These are phyloP conservation scores for Prolemur simus DNA, from an alignment of 2,113 vertebrate genomes.

Conservation along the genomic window DNA sequence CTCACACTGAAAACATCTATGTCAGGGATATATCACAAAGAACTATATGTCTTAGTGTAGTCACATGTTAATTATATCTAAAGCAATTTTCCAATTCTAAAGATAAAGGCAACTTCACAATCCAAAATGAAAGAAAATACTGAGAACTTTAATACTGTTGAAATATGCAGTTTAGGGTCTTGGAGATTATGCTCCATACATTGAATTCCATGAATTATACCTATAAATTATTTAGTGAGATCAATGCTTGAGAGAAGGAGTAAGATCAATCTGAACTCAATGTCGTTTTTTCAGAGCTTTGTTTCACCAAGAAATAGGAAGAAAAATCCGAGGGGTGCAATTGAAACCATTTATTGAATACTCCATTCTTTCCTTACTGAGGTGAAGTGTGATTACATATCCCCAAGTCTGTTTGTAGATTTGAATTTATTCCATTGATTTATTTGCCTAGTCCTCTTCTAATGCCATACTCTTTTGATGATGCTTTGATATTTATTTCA, in stretches of 20 bases:
- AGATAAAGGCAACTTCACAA: background rate
- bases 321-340: background rate
- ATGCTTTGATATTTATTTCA: conserved; percentile 39
- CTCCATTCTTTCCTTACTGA: background rate
- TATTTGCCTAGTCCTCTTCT: background rate
- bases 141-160: background rate
- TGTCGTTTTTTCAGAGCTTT: background rate
- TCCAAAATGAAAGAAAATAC: background rate
- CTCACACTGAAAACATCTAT: background rate
- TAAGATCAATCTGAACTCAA: background rate
- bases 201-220: background rate
- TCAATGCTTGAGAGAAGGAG: background rate
- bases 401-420: background rate
- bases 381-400: background rate
- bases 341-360: background rate
- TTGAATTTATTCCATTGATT: conserved; percentile 15
- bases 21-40: background rate
- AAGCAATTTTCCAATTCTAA: background rate
- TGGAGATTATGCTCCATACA: background rate
- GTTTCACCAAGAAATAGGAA: background rate
- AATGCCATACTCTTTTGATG: background rate
- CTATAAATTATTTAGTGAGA: conserved; percentile 5
- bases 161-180: background rate
- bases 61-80: background rate
- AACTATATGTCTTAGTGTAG: background rate